Percentiles rank a stretch among this genome's conserved stretches.
Evolutionary conservation across 1,140 invertebrate genomes (phyloP).

Genomic region (Hydropsyche tenuis): DNA sequence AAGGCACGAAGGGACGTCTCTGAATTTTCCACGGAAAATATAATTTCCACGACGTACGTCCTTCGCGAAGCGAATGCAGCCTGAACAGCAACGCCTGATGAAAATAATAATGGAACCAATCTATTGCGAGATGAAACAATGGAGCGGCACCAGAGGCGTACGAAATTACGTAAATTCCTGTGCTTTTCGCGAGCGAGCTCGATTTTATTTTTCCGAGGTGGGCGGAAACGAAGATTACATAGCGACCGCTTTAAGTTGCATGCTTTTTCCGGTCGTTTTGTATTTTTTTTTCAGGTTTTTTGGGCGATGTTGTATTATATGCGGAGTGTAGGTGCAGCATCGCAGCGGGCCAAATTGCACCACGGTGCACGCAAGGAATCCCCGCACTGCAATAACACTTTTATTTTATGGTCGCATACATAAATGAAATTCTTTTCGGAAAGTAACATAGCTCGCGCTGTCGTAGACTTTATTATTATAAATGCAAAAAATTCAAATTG

Average conservation of each 20-base stretch:
- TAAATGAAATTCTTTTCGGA: background rate
- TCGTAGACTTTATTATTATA: no score
- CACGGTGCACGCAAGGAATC: slow-evolving; percentile 8
- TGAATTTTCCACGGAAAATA: slow-evolving; percentile 33
- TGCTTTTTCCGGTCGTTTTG: no score
- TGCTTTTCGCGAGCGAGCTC: no score
- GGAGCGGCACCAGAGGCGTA: slow-evolving; percentile 6
- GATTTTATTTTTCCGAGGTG: no score
- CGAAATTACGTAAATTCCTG: background rate
- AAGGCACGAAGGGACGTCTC: background rate
- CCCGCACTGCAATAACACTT: slow-evolving; percentile 5
- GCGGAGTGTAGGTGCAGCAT: background rate
- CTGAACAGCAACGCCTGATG: slow-evolving; percentile 43
- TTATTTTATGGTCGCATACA: background rate
- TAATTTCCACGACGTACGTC: slow-evolving; percentile 35
- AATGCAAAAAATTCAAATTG: no score
- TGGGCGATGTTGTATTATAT: background rate
- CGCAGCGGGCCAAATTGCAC: background rate
- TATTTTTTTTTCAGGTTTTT: no score
- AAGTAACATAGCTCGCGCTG: background rate
- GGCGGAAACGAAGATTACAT: no score
- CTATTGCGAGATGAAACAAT: slow-evolving; percentile 47
- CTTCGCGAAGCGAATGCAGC: slow-evolving; percentile 8
- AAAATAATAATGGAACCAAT: slow-evolving; percentile 50
- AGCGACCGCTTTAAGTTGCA: no score